A percentile compares a stretch with the other conserved stretches of the same genome.
Conservation (phyloP, 2,113 vertebrate species). For the Lepus europaeus region DNA sequence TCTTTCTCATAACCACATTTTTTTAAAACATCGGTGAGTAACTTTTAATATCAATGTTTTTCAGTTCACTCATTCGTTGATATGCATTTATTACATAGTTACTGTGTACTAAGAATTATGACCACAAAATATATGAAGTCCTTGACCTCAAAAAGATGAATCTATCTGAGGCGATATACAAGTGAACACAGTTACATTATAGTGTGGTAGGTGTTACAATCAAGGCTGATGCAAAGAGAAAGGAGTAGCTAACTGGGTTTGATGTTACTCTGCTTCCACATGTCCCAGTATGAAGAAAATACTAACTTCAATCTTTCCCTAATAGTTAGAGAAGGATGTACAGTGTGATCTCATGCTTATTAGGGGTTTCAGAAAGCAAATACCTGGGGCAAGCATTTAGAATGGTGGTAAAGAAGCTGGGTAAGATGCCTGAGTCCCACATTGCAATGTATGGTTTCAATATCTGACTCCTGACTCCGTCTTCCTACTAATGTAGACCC, state of each 20-base stretch:
- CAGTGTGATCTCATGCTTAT: background rate
- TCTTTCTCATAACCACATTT: too few species aligned
- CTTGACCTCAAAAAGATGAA: background rate
- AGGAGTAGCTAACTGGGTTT: background rate
- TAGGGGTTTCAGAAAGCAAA: background rate
- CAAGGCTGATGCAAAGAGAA: background rate
- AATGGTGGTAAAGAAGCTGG: too few species aligned
- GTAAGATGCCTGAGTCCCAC: too few species aligned
- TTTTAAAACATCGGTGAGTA: too few species aligned
- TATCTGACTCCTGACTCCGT: too few species aligned
- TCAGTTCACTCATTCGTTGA: background rate
- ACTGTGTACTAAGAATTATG: background rate
- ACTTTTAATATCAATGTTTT: background rate
- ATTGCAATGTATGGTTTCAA: too few species aligned
- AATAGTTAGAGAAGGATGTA: background rate
- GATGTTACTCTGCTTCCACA: background rate
- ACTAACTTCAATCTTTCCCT: background rate
- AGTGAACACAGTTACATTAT: background rate
- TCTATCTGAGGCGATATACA: background rate
- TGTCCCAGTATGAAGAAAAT: background rate
- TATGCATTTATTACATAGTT: background rate
- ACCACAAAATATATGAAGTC: background rate
- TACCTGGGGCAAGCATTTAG: background rate
- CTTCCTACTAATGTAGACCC: too few species aligned
- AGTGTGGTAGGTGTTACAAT: too few species aligned